Percentiles rank a stretch among this genome's conserved stretches.
These are phyloP conservation scores for Poecilia velifera DNA, from an alignment of 2,797 vertebrate genomes.

Conservation along the genomic window DNA sequence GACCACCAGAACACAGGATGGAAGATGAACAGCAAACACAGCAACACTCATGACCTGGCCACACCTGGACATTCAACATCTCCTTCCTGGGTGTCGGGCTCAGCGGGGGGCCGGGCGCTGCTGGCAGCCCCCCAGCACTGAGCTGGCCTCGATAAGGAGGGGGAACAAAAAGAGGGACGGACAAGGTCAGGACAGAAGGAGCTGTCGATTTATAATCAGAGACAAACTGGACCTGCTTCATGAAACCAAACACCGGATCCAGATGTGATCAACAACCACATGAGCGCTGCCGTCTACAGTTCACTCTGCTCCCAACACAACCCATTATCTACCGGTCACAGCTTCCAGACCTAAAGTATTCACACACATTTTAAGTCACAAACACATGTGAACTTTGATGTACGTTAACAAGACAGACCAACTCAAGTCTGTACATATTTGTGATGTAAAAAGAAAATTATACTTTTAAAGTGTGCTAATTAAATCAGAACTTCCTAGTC, in stretches of 20 bases:
- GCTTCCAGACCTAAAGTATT: not conserved
- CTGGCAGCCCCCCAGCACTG: slow-evolving; percentile 67
- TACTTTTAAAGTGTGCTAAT: not conserved
- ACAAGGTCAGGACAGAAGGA: not conserved
- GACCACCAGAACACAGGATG: not conserved
- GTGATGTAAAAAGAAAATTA: not conserved
- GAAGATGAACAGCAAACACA: slow-evolving; percentile 36
- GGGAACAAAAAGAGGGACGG: slow-evolving; percentile 37
- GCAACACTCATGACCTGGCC: slow-evolving; percentile 48
- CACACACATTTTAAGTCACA: not conserved
- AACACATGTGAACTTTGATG: not conserved
- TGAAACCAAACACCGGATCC: not conserved
- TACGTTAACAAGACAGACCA: not conserved
- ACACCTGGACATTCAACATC: slow-evolving; percentile 83
- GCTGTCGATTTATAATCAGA: not conserved
- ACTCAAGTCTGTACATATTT: not conserved
- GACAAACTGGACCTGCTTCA: not conserved
- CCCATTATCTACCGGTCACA: not conserved
- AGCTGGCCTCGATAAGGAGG: slow-evolving; percentile 66
- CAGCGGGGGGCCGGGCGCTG: slow-evolving; percentile 64
- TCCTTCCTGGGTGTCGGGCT: slow-evolving; percentile 70
- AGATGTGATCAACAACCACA: not conserved
- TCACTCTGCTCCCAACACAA: not conserved
- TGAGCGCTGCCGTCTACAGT: not conserved
- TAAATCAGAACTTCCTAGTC: not conserved